These are phyloP conservation scores for Antidorcas marsupialis DNA, from an alignment of 2,113 vertebrate species.

Conservation along the genomic window DNA sequence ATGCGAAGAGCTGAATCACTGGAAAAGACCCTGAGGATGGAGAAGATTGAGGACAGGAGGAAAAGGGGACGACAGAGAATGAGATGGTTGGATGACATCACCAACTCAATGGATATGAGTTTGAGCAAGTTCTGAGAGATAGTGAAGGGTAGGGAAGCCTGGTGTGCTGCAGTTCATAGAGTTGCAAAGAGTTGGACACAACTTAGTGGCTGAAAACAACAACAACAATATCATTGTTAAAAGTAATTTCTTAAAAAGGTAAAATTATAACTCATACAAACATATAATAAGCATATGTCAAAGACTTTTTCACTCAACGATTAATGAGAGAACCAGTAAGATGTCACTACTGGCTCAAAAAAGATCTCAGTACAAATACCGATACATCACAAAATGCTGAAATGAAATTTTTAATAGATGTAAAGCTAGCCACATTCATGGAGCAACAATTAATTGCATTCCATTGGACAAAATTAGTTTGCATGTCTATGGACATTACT, in stretches of 20 bases:
- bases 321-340: not conserved
- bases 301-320: not conserved
- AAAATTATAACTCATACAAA: not conserved
- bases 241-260: not conserved
- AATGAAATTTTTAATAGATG: not conserved
- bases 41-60: not conserved
- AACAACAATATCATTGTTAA: not conserved
- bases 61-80: not conserved
- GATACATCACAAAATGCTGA: not conserved
- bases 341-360: not conserved
- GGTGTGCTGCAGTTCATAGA: not conserved
- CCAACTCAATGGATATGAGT: not conserved
- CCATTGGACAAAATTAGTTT: slow-evolving; percentile 28
- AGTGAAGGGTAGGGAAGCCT: not conserved
- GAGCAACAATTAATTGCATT: not conserved
- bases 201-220: not conserved
- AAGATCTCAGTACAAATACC: not conserved
- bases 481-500: not conserved
- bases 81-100: not conserved
- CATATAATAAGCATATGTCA: not conserved
- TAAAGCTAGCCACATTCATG: not conserved
- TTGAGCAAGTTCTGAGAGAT: not conserved
- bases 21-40: not conserved
- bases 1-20: not conserved
- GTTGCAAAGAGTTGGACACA: not conserved